Conservation (phyloP, 2,797 vertebrate genomes). For the Rhinichthys osculus region DNA sequence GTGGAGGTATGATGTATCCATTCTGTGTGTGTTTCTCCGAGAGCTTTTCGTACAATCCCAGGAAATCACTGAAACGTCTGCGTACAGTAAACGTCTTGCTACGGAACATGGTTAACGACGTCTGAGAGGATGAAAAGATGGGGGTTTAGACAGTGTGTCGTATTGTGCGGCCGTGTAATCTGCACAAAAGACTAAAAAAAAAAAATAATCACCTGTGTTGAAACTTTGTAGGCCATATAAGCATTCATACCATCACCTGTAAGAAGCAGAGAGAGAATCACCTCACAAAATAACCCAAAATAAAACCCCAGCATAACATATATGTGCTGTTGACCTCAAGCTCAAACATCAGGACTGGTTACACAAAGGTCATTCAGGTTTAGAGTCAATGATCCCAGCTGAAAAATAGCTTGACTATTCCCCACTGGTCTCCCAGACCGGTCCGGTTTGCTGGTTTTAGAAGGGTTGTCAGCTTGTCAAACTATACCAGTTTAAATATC, state of each 20-base stretch:
- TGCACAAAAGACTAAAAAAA: neutral
- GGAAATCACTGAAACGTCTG: conserved; percentile 97
- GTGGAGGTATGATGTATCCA: conserved; percentile 93
- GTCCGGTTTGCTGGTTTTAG: neutral
- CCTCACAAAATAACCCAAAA: neutral
- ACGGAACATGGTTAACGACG: conserved; percentile 91
- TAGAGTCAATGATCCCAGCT: neutral
- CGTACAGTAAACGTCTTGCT: conserved; percentile 90
- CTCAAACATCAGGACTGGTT: neutral
- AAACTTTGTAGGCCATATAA: conserved; percentile 96
- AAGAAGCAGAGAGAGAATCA: conserved; percentile 3
- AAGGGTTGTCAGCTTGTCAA: neutral
- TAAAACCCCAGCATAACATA: neutral
- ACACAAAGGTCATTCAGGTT: neutral
- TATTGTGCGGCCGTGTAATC: neutral
- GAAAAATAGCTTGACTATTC: neutral
- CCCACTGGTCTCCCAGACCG: neutral
- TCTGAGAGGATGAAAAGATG: conserved; percentile 75
- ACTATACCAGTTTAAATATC: neutral
- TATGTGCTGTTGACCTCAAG: neutral
- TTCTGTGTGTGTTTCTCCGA: conserved; percentile 92
- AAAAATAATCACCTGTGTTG: conserved; percentile 87
- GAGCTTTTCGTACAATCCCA: conserved; percentile 96
- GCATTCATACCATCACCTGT: conserved; percentile 98
- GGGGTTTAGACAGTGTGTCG: neutral